Base-by-base conservation (phyloP, 1,140 invertebrate species). In the Sinella curviseta region DNA sequence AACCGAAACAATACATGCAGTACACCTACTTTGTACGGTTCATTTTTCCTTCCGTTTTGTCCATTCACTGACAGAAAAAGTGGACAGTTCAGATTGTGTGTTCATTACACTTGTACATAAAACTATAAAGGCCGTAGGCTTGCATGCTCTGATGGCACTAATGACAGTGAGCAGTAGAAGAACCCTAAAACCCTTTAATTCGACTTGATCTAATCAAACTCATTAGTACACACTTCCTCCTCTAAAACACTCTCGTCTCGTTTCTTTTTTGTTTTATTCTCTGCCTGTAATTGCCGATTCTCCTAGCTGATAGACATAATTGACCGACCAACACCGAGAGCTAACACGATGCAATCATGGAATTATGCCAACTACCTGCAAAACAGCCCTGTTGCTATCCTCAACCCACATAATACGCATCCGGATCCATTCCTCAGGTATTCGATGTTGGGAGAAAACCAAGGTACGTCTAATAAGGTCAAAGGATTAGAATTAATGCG, bases 231-330 rank as follows among this genome's bases (percentile, higher is more conserved):
- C 26, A 34, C 70, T 20, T 24, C 60, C 60, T 14, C 60, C 14
- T 8, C 24, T 67, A 67, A 67, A 67, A 67, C 4, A 30, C 4
- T 8, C 8, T 67, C 4, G 60, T 48, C 3, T 2, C 28, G 17
- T 48, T 75, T 35, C 31, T 30, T 75, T 36, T 54, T 75, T 39
- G 12, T 39, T 35, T 54, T 75, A 39, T 30, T 75, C 39, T 75
- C n/a, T 74, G 26, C 31, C 30, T 74, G 70, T 48, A 74, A 34
- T 74, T 74, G 70, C 70, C 24, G 30, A 74, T 74, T 17, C 70
- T 33, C 34, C 30, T 39, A 80, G 79, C 54, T 80, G 67, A 80
- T 80, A 80, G 79, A 80, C 75, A 80, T 80, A 77, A 80, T 80
- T 57, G 79, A 80, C 75, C 79, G 76, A 77, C 79, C 79, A 80